phyloP scores from a whole-genome alignment of 2,888 invertebrate species.

The Mamestra brassicae region DNA sequence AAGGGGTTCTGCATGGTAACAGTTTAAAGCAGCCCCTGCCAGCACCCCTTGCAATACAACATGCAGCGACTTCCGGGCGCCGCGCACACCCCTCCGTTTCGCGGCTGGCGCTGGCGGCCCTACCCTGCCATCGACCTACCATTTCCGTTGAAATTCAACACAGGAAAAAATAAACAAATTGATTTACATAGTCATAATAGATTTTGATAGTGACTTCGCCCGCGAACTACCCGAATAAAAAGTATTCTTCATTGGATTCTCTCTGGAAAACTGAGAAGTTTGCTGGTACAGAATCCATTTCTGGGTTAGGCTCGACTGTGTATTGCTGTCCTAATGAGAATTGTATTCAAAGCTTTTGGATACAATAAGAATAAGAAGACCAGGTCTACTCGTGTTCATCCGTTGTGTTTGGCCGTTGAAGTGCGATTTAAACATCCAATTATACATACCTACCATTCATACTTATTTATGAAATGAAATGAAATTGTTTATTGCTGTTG shows the following conservation, averaged over 20 bases:
- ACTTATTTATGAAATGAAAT: no score
- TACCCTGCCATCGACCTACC: conserved; percentile 45
- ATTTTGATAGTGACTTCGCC: not conserved
- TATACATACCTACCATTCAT: no score
- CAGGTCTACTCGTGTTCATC: not conserved
- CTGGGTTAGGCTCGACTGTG: no score
- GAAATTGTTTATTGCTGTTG: no score
- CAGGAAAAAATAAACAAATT: conserved; percentile 7
- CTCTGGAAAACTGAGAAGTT: not conserved
- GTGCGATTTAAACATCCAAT: not conserved
- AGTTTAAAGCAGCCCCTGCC: conserved; percentile 32
- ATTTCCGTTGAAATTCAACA: conserved; percentile 46
- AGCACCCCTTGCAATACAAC: conserved; percentile 59
- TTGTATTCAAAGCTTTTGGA: no score
- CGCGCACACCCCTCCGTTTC: conserved; percentile 54
- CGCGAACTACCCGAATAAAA: not conserved
- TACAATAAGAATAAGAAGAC: no score
- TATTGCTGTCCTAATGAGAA: no score
- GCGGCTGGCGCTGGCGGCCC: conserved; percentile 29
- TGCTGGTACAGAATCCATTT: no score
- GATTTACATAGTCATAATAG: not conserved
- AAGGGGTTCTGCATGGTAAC: conserved; percentile 41
- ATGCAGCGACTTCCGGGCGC: conserved; percentile 66
- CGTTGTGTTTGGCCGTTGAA: not conserved
- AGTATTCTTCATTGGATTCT: not conserved